Evolutionary conservation across 2,113 vertebrate genomes (phyloP), one percentile per base, ranked within the genome.

Genomic region (Acrocephalus arundinaceus): DNA sequence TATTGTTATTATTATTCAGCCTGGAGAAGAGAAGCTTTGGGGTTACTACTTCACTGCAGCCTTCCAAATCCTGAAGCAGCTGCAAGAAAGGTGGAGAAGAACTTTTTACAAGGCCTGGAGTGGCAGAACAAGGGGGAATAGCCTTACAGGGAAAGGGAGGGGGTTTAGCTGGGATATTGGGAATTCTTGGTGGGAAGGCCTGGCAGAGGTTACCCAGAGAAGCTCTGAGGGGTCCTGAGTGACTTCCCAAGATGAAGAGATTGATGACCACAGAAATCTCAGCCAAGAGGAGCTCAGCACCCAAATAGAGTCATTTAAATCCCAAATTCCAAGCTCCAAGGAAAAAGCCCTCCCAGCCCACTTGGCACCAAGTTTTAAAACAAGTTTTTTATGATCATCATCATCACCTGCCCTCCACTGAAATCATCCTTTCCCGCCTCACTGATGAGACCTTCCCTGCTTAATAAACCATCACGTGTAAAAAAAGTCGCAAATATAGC

Each of bases 131-230:
- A 54, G 43, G 30, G 24, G 25, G 25, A 43, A 67, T 1, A 16
- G 31, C 37, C 45, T 37, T 11, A 5, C 15, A 51, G 0, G 5
- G 54, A 7, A 45, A 52, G 5, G 16, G 8, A 25, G 37, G 9
- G 52, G 37, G 22, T 31, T 68, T 5, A 13, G 27, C 4, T 33
- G 7, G 54, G 27, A 68, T 33, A 15, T 12, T 25, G 6, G 61
- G 51, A 52, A 33, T 87, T 61, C 28, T 7, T n/a, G 20, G 27
- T 15, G 39, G 46, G 7, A 13, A 70, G 37, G 12, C 22, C 46
- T 33, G 46, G 39, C 54, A 70, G 46, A 77, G 37, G 37, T 1
- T 37, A 27, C 21, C 54, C 7, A 6, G 37, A 54, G 39, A 33
- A 45, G 28, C 33, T 61, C 46, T 52, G 27, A 37, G 54, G 22